These are phyloP conservation scores for Galaxea fascicularis DNA, from an alignment of 92 coral and sea anemone genomes.

Conservation along the genomic window DNA sequence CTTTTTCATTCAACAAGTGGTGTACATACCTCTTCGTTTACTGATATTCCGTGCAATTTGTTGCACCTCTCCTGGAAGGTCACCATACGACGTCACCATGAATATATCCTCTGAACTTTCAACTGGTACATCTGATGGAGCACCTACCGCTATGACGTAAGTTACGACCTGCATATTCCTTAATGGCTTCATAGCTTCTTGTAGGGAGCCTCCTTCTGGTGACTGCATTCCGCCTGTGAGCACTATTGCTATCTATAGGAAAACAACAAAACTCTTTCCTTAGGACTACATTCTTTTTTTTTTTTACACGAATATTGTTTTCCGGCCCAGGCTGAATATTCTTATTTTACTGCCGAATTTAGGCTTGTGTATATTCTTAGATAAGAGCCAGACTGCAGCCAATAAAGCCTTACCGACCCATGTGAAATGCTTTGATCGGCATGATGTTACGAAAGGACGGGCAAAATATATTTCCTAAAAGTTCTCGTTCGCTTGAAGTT, in stretches of 20 bases:
- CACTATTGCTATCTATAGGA: conserved; percentile 40
- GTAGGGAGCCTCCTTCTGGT: conserved; percentile 59
- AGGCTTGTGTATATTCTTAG: too few species aligned
- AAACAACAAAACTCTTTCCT: background rate
- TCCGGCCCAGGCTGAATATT: too few species aligned
- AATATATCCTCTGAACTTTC: conserved; percentile 30
- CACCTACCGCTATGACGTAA: conserved; percentile 64
- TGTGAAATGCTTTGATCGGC: too few species aligned
- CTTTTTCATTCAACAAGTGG: background rate
- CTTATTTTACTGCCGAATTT: too few species aligned
- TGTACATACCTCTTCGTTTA: conserved; percentile 9
- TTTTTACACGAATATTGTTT: too few species aligned
- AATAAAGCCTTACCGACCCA: too few species aligned
- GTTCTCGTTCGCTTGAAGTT: too few species aligned
- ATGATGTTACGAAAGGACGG: too few species aligned
- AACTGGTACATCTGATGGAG: conserved; percentile 34
- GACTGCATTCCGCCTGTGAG: conserved; percentile 66
- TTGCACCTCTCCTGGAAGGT: conserved; percentile 24
- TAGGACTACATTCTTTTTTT: too few species aligned
- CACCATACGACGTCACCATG: conserved; percentile 8
- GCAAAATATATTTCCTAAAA: too few species aligned
- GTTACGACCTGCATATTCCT: conserved; percentile 59
- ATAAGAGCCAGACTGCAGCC: too few species aligned
- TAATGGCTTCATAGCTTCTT: conserved; percentile 59
- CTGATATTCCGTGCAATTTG: conserved; percentile 31